Evolutionary conservation across 2,113 vertebrate genomes (phyloP), one percentile per base, ranked within the genome.

Genomic region (Nannospalax galili): DNA sequence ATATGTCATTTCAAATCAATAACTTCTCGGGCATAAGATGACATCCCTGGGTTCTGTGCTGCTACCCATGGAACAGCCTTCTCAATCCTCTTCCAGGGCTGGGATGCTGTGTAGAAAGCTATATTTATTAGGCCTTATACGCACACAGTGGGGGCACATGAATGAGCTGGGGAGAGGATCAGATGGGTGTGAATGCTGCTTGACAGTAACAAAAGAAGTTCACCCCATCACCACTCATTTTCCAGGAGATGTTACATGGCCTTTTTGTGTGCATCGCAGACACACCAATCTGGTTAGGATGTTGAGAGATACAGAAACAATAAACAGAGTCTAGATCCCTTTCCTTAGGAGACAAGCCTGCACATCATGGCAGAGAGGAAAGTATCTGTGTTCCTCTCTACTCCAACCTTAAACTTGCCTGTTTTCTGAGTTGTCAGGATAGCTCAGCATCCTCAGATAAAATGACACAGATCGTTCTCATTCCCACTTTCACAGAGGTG

Each of bases 31-130:
- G 79, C 60, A 80, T 48, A 67, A 48, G 58, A 74, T 15, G 10
- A 30, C 62, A 90, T 42, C 45, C 89, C 81, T 95, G 78, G 74
- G 72, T 86, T 95, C 42, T 80, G 17, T 86, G 48, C 28, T 67
- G 40, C 24, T 58, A 37, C 22, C 40, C 60, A 15, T 14, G 19
- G 69, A 88, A n/a, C 4, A 45, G 24, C 52, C 69, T 93, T 88
- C 73, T 74, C 42, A 32, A 42, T 81, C 7, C 75, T 70, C 45
- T 65, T 75, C 42, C 58, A 62, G 52, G 65, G 12, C 58, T 65
- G 42, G 64, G 62, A 48, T 81, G 42, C 48, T 74, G 37, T 52
- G 64, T 0, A 45, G 56, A 69, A 85, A 37, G 35, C n/a, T 37
- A 5, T 52, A 40, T 48, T 82, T 82, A 78, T 35, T 14, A 35